Conservation (phyloP, 2,113 vertebrate genomes). For the Spilogale gracilis region DNA sequence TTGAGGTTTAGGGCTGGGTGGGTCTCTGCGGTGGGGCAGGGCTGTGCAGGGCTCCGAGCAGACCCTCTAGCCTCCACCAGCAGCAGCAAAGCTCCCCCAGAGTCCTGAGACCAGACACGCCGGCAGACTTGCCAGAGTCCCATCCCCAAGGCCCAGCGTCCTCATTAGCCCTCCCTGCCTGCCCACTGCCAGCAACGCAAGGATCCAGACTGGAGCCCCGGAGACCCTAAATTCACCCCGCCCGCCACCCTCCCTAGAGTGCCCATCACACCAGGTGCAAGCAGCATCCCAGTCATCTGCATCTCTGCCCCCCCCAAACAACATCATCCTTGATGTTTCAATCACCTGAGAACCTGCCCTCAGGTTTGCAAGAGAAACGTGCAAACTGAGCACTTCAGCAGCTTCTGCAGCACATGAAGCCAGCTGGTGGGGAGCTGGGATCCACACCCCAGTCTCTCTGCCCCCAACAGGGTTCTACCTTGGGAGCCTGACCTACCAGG, state of each 20-base stretch:
- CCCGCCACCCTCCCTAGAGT: rapidly evolving
- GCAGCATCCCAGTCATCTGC: rapidly evolving
- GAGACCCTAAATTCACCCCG: neutral
- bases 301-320: rapidly evolving
- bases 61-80: rapidly evolving
- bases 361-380: rapidly evolving
- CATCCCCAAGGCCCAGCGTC: rapidly evolving
- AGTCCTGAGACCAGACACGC: rapidly evolving
- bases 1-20: rapidly evolving
- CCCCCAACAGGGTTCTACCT: rapidly evolving
- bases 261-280: rapidly evolving
- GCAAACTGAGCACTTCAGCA: rapidly evolving
- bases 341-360: rapidly evolving
- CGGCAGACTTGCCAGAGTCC: neutral
- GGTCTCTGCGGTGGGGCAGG: no score
- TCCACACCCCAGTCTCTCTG: rapidly evolving
- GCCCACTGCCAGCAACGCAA: rapidly evolving
- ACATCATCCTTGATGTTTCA: rapidly evolving
- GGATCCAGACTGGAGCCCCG: rapidly evolving
- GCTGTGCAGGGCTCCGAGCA: rapidly evolving
- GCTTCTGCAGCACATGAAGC: rapidly evolving
- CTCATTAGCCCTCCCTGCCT: rapidly evolving
- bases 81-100: neutral
- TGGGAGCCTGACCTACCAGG: rapidly evolving
- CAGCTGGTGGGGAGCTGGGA: rapidly evolving